Conservation (phyloP, 2,113 vertebrate genomes). For the Tringa solitaria region DNA sequence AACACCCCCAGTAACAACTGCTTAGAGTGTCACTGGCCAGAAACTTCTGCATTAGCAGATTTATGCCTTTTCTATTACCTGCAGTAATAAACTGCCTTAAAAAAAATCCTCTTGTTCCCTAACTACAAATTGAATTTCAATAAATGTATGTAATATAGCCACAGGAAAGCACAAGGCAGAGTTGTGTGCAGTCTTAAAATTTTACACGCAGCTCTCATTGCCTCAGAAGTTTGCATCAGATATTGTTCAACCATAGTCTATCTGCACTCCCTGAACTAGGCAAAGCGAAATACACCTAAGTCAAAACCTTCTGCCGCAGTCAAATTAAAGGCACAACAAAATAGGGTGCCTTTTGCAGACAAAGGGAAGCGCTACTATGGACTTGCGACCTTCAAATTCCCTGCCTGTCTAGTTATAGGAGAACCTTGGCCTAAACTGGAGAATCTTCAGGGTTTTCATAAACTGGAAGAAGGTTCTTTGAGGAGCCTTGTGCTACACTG, state of each 20-base stretch:
- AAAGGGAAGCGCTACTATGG: neutral
- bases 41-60: slow-evolving; percentile 19
- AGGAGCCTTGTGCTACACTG: neutral
- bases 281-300: neutral
- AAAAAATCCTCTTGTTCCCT: slow-evolving; percentile 1
- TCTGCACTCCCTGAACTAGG: neutral
- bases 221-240: neutral
- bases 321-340: neutral
- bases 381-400: neutral
- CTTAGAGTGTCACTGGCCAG: neutral
- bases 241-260: neutral
- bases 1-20: neutral
- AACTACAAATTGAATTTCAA: slow-evolving; percentile 60
- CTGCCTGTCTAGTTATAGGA: neutral
- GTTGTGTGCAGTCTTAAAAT: slow-evolving; percentile 2
- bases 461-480: neutral
- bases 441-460: neutral
- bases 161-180: neutral
- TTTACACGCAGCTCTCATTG: neutral
- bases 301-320: neutral
- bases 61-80: slow-evolving; percentile 49
- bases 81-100: slow-evolving; percentile 9
- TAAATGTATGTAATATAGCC: slow-evolving; percentile 27
- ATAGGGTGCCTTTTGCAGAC: neutral
- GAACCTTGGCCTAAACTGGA: neutral